Evolutionary conservation across 2,113 vertebrate species (phyloP).

Genomic region (Anseranas semipalmata): DNA sequence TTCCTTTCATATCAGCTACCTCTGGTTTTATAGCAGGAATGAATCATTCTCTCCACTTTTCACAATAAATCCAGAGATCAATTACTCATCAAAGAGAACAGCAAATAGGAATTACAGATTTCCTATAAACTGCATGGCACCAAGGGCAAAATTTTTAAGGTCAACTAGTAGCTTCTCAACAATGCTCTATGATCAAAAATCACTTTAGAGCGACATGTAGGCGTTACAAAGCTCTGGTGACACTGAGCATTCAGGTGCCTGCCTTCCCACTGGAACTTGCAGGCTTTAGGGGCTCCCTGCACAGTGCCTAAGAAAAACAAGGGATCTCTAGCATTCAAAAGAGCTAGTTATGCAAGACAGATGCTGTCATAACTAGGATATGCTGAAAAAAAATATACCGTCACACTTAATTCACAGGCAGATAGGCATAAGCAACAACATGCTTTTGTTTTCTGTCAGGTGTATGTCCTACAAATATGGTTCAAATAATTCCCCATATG

Average conservation of each 20-base stretch:
- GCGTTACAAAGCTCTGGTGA: background rate
- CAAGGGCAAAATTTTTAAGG: background rate
- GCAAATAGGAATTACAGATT: background rate
- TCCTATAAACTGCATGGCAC: background rate
- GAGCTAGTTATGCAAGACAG: background rate
- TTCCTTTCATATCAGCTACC: background rate
- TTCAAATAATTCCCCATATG: background rate
- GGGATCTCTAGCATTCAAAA: background rate
- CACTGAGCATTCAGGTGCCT: background rate
- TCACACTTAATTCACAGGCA: background rate
- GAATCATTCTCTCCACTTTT: background rate
- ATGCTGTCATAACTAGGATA: background rate
- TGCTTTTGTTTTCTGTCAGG: background rate
- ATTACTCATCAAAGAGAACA: background rate
- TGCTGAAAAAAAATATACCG: background rate
- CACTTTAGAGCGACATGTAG: background rate
- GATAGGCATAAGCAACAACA: background rate
- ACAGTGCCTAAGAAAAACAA: background rate
- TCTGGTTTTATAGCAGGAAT: background rate
- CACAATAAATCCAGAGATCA: background rate
- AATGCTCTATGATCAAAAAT: background rate
- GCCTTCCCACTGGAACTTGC: background rate
- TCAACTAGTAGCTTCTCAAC: background rate
- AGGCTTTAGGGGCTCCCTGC: background rate
- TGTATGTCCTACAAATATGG: background rate